Conservation (phyloP, 2,888 invertebrate species). For the Gisinianus flammeolus region DNA sequence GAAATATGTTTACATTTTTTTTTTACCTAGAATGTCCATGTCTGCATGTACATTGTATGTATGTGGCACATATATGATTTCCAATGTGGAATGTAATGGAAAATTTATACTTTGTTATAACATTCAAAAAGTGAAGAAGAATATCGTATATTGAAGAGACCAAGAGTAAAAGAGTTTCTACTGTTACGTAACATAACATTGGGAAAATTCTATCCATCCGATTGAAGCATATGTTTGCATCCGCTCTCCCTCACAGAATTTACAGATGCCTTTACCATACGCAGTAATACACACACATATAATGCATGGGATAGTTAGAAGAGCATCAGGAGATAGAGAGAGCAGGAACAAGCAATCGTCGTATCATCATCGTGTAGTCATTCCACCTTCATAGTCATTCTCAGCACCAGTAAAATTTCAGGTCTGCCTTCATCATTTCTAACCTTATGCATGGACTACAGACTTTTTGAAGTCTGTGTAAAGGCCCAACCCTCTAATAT, state of each 20-base stretch:
- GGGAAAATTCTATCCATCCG: not conserved
- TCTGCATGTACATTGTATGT: too few relatives aligned
- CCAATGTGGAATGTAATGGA: too few relatives aligned
- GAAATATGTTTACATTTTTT: not conserved
- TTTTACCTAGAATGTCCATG: too few relatives aligned
- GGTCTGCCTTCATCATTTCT: constrained; percentile 34
- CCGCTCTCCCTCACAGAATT: not conserved
- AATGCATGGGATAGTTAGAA: not conserved
- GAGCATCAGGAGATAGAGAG: not conserved
- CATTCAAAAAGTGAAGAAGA: not conserved
- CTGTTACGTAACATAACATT: not conserved
- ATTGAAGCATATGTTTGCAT: constrained; percentile 10
- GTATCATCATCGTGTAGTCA: not conserved
- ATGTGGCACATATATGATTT: too few relatives aligned
- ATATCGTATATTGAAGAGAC: not conserved
- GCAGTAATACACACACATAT: not conserved
- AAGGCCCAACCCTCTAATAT: constrained; percentile 33
- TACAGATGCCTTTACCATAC: constrained; percentile 14
- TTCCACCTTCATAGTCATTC: constrained; percentile 25
- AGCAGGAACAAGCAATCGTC: not conserved
- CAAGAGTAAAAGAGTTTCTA: not conserved
- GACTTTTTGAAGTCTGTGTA: constrained; percentile 1
- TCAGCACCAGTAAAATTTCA: constrained; percentile 40
- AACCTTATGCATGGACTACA: constrained; percentile 17
- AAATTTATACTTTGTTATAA: too few relatives aligned